Evolutionary conservation across 1,140 invertebrate species (phyloP).

Genomic region (Atta texana): DNA sequence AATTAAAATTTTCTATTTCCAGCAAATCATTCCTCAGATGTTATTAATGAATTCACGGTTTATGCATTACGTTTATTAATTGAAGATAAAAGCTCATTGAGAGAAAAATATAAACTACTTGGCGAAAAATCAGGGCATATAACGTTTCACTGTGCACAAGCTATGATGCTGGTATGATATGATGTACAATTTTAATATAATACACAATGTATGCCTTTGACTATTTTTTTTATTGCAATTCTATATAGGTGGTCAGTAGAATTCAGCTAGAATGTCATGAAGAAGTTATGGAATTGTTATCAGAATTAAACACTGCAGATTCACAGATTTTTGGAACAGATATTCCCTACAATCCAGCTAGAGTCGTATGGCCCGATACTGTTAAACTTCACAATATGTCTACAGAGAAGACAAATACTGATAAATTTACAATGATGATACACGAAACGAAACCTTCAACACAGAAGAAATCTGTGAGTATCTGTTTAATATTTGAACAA

Average conservation of each 20-base stretch:
- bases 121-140: conserved; percentile 87
- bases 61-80: conserved; percentile 89
- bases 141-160: conserved; percentile 83
- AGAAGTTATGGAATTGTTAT: conserved; percentile 74
- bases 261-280: conserved; percentile 75
- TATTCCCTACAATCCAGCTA: conserved; percentile 76
- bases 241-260: conserved; percentile 80
- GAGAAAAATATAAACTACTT: conserved; percentile 86
- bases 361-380: conserved; percentile 79
- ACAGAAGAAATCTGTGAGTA: conserved; percentile 81
- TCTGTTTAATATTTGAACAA: conserved; percentile 12
- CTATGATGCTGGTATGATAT: conserved; percentile 86
- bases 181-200: conserved; percentile 26
- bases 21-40: conserved; percentile 83
- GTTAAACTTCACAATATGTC: conserved; percentile 78
- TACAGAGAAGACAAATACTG: conserved; percentile 64
- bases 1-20: conserved; percentile 60
- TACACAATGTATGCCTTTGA: conserved; percentile 1
- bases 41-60: conserved; percentile 89
- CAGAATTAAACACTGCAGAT: conserved; percentile 2
- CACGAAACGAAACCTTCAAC: conserved; percentile 64
- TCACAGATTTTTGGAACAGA: conserved; percentile 73
- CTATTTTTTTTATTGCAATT: conserved; percentile 56
- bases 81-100: conserved; percentile 87
- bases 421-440: conserved; percentile 79